These are phyloP conservation scores for Ecliptopera silaceata DNA, from an alignment of 2,888 invertebrate genomes.

Conservation along the genomic window DNA sequence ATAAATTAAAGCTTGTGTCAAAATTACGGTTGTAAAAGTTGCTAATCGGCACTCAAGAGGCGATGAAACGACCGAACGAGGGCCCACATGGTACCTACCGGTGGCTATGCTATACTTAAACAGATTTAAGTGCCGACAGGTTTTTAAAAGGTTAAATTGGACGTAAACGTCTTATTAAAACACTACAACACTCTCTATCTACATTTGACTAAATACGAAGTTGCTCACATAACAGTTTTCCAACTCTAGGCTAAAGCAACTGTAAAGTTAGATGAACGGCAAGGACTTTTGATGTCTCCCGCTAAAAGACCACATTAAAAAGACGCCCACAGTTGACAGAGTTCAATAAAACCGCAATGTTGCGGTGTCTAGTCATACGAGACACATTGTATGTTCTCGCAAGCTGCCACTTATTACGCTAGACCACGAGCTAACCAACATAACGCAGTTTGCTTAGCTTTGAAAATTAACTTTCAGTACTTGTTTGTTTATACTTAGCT, in stretches of 20 bases:
- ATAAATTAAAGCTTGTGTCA: slow-evolving; percentile 14
- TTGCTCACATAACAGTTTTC: background rate
- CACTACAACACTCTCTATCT: background rate
- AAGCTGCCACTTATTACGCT: slow-evolving; percentile 13
- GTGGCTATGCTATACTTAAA: background rate
- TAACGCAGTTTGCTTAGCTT: background rate
- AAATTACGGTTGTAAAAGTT: slow-evolving; percentile 18
- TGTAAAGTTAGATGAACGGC: background rate
- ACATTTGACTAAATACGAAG: background rate
- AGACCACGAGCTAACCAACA: slow-evolving; percentile 5
- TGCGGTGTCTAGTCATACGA: slow-evolving; percentile 14
- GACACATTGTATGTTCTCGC: slow-evolving; percentile 1
- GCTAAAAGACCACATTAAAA: slow-evolving; percentile 23
- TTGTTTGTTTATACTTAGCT: no score
- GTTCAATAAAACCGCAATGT: slow-evolving; percentile 16
- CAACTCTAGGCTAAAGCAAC: background rate
- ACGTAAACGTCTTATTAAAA: background rate
- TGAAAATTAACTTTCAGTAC: background rate
- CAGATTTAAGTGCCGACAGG: background rate
- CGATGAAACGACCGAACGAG: slow-evolving; percentile 13
- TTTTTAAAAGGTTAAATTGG: background rate
- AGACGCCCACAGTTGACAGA: background rate
- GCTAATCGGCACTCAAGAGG: slow-evolving; percentile 14
- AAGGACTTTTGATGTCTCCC: background rate
- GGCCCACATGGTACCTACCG: background rate